Percentiles rank a stretch among this genome's conserved stretches.
These are phyloP conservation scores for Taxidea taxus DNA, from an alignment of 2,113 vertebrate genomes.

Conservation along the genomic window DNA sequence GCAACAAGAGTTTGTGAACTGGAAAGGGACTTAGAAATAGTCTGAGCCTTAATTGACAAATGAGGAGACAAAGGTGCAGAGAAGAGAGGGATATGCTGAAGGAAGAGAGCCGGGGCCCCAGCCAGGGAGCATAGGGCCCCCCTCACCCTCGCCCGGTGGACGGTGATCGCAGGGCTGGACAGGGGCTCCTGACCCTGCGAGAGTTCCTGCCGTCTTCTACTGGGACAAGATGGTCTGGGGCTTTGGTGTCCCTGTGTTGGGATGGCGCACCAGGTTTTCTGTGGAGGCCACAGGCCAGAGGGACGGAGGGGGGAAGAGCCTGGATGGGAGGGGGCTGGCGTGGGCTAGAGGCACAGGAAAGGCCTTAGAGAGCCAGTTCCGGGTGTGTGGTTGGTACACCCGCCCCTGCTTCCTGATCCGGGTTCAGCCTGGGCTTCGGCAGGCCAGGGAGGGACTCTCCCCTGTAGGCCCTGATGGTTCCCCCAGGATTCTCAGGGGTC, in stretches of 20 bases:
- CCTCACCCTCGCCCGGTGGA: accelerated
- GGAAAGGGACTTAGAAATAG: not conserved
- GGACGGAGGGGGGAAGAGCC: too few relatives aligned
- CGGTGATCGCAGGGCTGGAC: not conserved
- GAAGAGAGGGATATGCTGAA: not conserved
- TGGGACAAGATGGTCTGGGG: not conserved
- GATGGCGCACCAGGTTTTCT: not conserved
- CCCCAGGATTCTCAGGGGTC: accelerated
- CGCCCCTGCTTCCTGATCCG: not conserved
- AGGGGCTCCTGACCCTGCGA: not conserved
- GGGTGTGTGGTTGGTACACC: not conserved
- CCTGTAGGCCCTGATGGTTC: not conserved
- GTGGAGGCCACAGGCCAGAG: too few relatives aligned
- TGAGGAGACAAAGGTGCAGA: not conserved
- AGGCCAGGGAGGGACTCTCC: too few relatives aligned
- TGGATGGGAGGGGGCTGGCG: accelerated
- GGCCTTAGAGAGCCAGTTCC: accelerated
- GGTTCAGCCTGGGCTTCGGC: not conserved
- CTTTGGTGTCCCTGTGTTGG: not conserved
- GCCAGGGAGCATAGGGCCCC: accelerated
- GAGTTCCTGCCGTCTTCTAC: not conserved
- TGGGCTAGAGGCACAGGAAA: not conserved
- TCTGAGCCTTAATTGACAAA: not conserved
- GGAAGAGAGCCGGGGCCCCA: not conserved
- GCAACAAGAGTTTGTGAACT: constrained; percentile 15